Evolutionary conservation across 2,888 invertebrate genomes (phyloP), one percentile per base, ranked within the genome.

Genomic region (Acanthopleura granulata): DNA sequence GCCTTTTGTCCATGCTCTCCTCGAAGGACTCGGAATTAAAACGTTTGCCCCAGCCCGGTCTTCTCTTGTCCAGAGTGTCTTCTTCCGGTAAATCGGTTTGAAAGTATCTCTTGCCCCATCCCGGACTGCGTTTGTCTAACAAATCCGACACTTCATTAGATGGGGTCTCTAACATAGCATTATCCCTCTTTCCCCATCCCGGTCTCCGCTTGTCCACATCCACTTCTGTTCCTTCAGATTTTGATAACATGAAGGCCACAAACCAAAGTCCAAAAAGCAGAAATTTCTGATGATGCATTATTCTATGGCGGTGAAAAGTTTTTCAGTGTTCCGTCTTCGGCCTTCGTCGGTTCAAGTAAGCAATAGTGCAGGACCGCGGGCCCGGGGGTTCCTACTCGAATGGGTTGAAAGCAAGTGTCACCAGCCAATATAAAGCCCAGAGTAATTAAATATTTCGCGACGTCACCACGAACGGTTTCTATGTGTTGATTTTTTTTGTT

Each of bases 91-190:
- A 40, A 49, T 49, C 49, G 18, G 66, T 22, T 22, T 40, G 73
- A 57, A 74, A 66, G 0, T 73, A 80, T 12, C 85, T 74, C 79
- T 85, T 85, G 25, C 84, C 86, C 85, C 84, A 84, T 71, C 84
- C 84, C 6, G 84, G 85, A 6, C 71, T 40, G 18, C 71, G 18
- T 40, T 71, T 71, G 49, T 71, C 71, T 71, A 71, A 71, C 25
- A 27, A 27, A 25, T 66, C 66, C 3, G 66, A 66, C 18, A 66
- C 16, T 22, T 66, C 66, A 9, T 27, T 27, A 1, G 22, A 16
- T 18, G 66, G 12, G 6, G 27, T 16, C 1, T 6, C 29, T 27
- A 66, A 27, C 22, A 27, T 66, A 40, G 1, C 22, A 49, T 71
- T 40, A 49, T 74, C 77, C 51, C 83, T 40, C 76, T 84, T 84